Evolutionary conservation across 1,140 invertebrate genomes (phyloP).

Genomic region (Battus philenor): DNA sequence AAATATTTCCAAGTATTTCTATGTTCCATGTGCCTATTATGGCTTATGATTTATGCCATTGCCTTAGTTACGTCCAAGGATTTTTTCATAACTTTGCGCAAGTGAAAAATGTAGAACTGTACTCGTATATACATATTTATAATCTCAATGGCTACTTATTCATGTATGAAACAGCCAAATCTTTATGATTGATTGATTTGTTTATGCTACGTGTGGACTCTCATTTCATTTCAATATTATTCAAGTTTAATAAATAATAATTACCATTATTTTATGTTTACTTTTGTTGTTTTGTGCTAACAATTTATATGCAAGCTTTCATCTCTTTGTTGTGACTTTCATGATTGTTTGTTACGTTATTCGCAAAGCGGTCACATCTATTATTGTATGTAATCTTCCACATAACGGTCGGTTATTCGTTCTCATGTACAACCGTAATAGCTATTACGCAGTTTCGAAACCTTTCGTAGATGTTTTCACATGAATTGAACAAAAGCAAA

Average conservation of each 20-base stretch:
- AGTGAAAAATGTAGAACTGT: neutral
- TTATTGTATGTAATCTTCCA: slow-evolving; percentile 57
- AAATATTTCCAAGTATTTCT: slow-evolving; percentile 53
- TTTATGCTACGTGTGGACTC: neutral
- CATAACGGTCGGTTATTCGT: slow-evolving; percentile 43
- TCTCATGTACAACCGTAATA: slow-evolving; percentile 49
- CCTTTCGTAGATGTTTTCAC: slow-evolving; percentile 49
- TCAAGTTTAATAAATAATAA: too few relatives aligned
- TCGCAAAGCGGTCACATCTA: slow-evolving; percentile 41
- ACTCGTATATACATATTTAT: neutral
- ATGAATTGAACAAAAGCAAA: slow-evolving; percentile 21
- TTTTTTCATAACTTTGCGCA: slow-evolving; percentile 29
- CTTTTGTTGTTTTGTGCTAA: neutral
- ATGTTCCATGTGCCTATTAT: slow-evolving; percentile 57
- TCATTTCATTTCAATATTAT: neutral
- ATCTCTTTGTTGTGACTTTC: slow-evolving; percentile 63
- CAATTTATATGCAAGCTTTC: slow-evolving; percentile 49
- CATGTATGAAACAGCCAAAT: neutral
- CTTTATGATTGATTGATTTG: neutral
- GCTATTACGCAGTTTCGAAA: slow-evolving; percentile 47
- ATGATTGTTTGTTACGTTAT: slow-evolving; percentile 66
- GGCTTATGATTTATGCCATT: slow-evolving; percentile 57
- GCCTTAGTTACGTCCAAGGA: slow-evolving; percentile 50
- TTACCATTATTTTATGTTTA: too few relatives aligned
- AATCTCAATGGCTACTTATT: neutral